phyloP scores from a whole-genome alignment of 2,888 invertebrate genomes.

The Dinocampus coccinellae region DNA sequence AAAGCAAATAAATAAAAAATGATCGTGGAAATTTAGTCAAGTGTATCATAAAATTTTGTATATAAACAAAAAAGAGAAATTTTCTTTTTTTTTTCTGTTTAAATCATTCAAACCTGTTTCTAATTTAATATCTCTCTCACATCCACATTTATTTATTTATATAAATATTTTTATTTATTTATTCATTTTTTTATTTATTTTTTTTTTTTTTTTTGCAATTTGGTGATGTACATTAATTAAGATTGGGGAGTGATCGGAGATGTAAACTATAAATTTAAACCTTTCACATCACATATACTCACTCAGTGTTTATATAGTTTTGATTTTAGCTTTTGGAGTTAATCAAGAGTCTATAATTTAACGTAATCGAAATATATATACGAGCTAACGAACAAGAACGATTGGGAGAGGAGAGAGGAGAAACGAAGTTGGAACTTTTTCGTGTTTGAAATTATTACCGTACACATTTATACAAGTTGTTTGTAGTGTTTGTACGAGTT shows the following conservation, averaged over 20 bases:
- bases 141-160: neutral
- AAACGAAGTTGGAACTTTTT: no score
- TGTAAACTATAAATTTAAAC: neutral
- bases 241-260: neutral
- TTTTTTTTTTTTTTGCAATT: neutral
- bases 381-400: slow-evolving; percentile 69
- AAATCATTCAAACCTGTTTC: slow-evolving; percentile 39
- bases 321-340: slow-evolving; percentile 32
- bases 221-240: neutral
- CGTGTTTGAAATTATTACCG: slow-evolving; percentile 67
- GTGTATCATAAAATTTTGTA: neutral
- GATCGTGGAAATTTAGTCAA: neutral
- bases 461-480: no score
- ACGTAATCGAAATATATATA: slow-evolving; percentile 64
- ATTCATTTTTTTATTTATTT: slow-evolving; percentile 19
- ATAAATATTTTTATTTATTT: neutral
- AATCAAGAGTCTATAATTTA: slow-evolving; percentile 70
- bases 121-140: slow-evolving; percentile 31
- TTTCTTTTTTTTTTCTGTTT: no score
- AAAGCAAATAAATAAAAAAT: no score
- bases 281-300: neutral
- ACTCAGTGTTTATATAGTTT: neutral
- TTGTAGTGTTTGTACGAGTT: no score
- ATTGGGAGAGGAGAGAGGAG: no score
- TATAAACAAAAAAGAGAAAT: slow-evolving; percentile 14